Evolutionary conservation across 2,888 invertebrate species (phyloP).

Genomic region (Xanthostigma xanthostigma): DNA sequence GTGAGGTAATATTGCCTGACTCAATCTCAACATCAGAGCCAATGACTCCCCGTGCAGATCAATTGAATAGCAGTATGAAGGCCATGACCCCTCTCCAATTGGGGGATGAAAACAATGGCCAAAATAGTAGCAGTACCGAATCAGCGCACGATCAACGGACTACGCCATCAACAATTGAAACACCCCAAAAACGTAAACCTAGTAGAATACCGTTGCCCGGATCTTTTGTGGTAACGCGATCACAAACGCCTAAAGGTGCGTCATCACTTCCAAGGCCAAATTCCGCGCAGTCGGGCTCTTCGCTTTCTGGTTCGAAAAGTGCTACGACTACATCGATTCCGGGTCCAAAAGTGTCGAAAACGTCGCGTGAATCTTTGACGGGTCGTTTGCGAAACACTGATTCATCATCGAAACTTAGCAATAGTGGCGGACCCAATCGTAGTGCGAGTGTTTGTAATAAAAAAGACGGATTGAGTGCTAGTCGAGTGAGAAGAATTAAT

Average conservation of each 20-base stretch:
- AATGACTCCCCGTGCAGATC: conserved; percentile 15
- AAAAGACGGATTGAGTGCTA: conserved; percentile 8
- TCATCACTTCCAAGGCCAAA: conserved; percentile 10
- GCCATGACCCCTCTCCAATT: conserved; percentile 38
- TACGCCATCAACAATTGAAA: conserved; percentile 20
- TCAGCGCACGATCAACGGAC: conserved; percentile 44
- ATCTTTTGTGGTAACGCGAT: conserved; percentile 23
- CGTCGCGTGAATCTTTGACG: conserved; percentile 33
- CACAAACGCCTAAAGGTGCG: neutral
- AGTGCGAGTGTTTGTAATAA: conserved; percentile 11
- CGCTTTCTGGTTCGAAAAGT: conserved; percentile 23
- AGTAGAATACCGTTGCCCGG: conserved; percentile 58
- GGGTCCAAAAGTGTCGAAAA: conserved; percentile 18
- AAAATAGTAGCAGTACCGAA: conserved; percentile 46
- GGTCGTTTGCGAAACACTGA: conserved; percentile 35
- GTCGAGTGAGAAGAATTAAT: conserved; percentile 21
- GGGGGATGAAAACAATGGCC: conserved; percentile 24
- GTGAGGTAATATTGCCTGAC: conserved; percentile 25
- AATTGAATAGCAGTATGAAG: conserved; percentile 39
- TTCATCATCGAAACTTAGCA: conserved; percentile 30
- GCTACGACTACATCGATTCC: conserved; percentile 22
- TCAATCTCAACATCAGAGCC: conserved; percentile 24
- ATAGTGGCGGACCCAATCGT: conserved; percentile 18
- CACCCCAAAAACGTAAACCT: conserved; percentile 35
- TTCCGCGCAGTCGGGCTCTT: conserved; percentile 16